Evolutionary conservation across 1,140 invertebrate genomes (phyloP).

Genomic region (Stenopsyche tienmushanensis): DNA sequence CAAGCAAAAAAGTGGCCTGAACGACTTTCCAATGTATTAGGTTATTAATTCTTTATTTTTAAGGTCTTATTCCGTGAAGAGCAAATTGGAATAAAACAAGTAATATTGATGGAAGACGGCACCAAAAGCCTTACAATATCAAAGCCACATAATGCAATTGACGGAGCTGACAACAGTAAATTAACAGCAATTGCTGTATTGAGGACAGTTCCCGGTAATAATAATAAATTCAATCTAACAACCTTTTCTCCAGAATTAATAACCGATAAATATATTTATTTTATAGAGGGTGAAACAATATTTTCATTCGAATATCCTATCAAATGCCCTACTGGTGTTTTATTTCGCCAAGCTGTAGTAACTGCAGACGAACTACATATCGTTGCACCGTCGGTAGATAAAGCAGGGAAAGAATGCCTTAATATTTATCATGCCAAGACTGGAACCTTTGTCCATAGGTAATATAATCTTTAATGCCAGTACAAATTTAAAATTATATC

Average conservation of each 20-base stretch:
- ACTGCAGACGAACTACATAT: slow-evolving; percentile 80
- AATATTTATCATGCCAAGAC: slow-evolving; percentile 82
- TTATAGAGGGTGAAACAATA: slow-evolving; percentile 68
- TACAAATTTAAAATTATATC: not conserved
- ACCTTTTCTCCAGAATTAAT: not conserved
- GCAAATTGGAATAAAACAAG: slow-evolving; percentile 82
- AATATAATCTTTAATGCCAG: not conserved
- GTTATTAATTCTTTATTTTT: too few species aligned
- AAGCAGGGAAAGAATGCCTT: slow-evolving; percentile 78
- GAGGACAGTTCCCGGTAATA: slow-evolving; percentile 68
- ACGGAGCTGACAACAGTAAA: slow-evolving; percentile 60
- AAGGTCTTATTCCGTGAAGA: slow-evolving; percentile 82
- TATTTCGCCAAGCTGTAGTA: slow-evolving; percentile 72
- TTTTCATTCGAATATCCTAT: slow-evolving; percentile 81
- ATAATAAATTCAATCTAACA: not conserved
- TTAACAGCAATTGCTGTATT: slow-evolving; percentile 66
- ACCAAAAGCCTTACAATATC: slow-evolving; percentile 85
- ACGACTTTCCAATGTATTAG: too few species aligned
- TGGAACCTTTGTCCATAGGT: slow-evolving; percentile 76
- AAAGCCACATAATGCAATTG: slow-evolving; percentile 57
- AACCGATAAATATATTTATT: not conserved
- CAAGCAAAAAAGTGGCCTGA: too few species aligned
- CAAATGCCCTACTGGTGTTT: slow-evolving; percentile 63
- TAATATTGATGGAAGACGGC: slow-evolving; percentile 81
- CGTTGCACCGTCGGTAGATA: slow-evolving; percentile 78